Conservation (phyloP, 1,140 invertebrate genomes). For the Drosophila lini region DNA sequence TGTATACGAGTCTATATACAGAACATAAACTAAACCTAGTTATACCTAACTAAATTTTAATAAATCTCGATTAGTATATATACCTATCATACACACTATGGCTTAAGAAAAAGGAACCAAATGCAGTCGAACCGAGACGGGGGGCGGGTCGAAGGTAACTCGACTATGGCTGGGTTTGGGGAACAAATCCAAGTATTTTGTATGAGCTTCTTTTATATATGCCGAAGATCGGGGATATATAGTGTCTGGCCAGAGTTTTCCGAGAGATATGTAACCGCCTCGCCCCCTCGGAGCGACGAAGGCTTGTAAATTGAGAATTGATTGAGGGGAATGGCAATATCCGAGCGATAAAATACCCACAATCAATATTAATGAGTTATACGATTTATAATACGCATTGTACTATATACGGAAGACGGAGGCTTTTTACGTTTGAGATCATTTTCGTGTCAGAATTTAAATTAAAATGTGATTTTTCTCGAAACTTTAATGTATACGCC, state of each 20-base stretch:
- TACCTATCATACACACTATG: constrained; percentile 41
- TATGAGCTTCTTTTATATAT: constrained; percentile 42
- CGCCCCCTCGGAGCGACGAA: constrained; percentile 16
- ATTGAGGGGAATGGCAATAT: constrained; percentile 35
- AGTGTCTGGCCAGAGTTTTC: constrained; percentile 21
- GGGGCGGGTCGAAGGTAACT: constrained; percentile 5
- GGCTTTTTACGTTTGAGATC: constrained; percentile 72
- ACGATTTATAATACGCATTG: constrained; percentile 41
- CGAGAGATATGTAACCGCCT: neutral
- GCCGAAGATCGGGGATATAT: constrained; percentile 11
- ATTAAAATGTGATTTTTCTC: constrained; percentile 83
- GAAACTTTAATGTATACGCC: constrained; percentile 82
- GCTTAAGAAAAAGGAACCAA: constrained; percentile 76
- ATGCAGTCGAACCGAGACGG: constrained; percentile 24
- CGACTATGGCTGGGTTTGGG: constrained; percentile 9
- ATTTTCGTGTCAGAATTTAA: constrained; percentile 78
- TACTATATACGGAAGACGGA: constrained; percentile 47
- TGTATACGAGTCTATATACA: constrained; percentile 76
- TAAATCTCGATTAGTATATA: constrained; percentile 44
- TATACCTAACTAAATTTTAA: constrained; percentile 76
- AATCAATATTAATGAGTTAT: constrained; percentile 24
- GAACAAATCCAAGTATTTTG: constrained; percentile 42
- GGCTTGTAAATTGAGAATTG: constrained; percentile 67
- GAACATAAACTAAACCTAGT: constrained; percentile 69
- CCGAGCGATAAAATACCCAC: constrained; percentile 10